These are phyloP conservation scores for Zeuzera pyrina DNA, from an alignment of 2,888 invertebrate species.

Conservation along the genomic window DNA sequence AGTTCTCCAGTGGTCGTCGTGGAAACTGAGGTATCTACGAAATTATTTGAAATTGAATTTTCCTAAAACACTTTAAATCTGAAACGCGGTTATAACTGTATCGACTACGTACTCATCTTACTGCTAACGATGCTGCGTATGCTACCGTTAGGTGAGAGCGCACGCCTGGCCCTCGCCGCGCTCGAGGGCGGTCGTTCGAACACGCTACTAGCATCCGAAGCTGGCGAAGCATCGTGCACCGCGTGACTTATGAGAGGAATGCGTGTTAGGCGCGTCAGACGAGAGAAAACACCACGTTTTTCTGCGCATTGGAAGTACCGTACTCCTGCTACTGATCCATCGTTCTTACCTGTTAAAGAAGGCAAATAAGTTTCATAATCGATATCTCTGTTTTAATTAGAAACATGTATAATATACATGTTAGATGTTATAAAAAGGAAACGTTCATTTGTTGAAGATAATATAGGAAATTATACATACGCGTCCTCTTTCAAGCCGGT, in stretches of 20 bases:
- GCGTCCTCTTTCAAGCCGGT: no score
- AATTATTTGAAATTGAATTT: no score
- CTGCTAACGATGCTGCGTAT: constrained; percentile 66
- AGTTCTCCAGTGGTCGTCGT: constrained; percentile 74
- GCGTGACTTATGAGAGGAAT: constrained; percentile 75
- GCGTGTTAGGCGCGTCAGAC: constrained; percentile 87
- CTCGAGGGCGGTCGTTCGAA: constrained; percentile 63
- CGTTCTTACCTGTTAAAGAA: constrained; percentile 97
- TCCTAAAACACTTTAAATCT: no score
- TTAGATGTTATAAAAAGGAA: no score
- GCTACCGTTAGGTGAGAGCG: constrained; percentile 65
- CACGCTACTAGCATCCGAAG: constrained; percentile 62
- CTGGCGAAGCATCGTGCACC: constrained; percentile 61
- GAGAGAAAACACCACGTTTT: constrained; percentile 94
- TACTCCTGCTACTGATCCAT: constrained; percentile 93
- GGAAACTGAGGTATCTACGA: constrained; percentile 62
- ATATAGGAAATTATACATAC: no score
- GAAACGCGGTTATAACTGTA: not conserved
- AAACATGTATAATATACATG: no score
- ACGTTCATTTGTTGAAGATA: no score
- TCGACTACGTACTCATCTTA: constrained; percentile 62
- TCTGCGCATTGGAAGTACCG: constrained; percentile 96
- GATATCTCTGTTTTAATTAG: no score
- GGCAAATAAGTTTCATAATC: no score
- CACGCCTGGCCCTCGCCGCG: constrained; percentile 50